Evolutionary conservation across 2,113 vertebrate species (phyloP).

Genomic region (Passer domesticus): DNA sequence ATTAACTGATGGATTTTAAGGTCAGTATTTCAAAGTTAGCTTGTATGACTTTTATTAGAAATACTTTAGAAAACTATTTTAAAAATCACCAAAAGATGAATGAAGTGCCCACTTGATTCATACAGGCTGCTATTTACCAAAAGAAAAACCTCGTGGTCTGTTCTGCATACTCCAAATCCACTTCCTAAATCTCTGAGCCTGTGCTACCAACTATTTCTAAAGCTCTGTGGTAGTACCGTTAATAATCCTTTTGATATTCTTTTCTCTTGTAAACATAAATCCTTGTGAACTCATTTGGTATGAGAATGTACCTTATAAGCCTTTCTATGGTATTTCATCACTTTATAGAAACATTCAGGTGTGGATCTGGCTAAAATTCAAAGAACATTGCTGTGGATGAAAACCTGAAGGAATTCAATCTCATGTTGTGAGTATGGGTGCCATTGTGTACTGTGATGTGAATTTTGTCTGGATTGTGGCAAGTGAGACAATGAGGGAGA

Average conservation of each 20-base stretch:
- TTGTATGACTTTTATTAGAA: not conserved
- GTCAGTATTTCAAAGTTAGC: not conserved
- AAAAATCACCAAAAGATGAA: not conserved
- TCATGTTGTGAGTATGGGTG: not conserved
- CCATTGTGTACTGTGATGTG: not conserved
- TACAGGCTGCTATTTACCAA: not conserved
- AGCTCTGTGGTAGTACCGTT: not conserved
- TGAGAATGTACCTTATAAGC: not conserved
- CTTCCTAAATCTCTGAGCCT: not conserved
- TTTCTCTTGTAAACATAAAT: not conserved
- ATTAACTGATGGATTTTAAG: not conserved
- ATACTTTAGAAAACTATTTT: not conserved
- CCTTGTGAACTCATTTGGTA: not conserved
- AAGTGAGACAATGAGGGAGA: not conserved
- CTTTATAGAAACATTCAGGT: not conserved
- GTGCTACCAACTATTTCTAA: not conserved
- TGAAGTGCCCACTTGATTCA: constrained; percentile 32
- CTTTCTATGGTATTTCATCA: not conserved
- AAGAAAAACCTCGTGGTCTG: not conserved
- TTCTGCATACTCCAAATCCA: not conserved
- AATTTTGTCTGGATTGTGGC: not conserved
- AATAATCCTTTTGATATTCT: constrained; percentile 11
- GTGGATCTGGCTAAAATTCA: not conserved
- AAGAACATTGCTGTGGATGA: not conserved
- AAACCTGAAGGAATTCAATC: not conserved